Evolutionary conservation across 2,888 invertebrate genomes (phyloP).

Genomic region (Operophtera brumata): DNA sequence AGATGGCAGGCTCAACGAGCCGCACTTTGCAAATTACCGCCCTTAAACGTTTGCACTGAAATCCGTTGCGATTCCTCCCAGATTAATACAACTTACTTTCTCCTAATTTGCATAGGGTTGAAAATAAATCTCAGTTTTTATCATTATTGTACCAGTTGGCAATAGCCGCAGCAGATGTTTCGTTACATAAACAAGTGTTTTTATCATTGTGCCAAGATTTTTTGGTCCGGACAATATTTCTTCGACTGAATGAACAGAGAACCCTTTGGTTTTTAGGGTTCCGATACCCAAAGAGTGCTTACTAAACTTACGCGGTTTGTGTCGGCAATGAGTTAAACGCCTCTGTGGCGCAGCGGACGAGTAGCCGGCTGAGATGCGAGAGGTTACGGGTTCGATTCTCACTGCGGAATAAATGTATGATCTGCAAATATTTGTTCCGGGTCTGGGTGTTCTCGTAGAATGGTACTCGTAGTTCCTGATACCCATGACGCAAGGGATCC

Average conservation of each 20-base stretch:
- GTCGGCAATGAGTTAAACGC: too few species aligned
- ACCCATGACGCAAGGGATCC: too few species aligned
- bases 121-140: slow-evolving; percentile 18
- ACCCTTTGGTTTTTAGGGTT: slow-evolving; percentile 33
- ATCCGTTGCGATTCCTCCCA: slow-evolving; percentile 56
- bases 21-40: slow-evolving; percentile 66
- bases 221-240: slow-evolving; percentile 31
- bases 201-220: slow-evolving; percentile 34
- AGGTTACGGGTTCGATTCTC: too few species aligned
- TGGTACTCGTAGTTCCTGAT: too few species aligned
- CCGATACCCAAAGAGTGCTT: too few species aligned
- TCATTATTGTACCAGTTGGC: slow-evolving; percentile 34
- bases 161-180: slow-evolving; percentile 35
- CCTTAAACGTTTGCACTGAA: slow-evolving; percentile 55
- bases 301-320: too few species aligned
- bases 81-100: slow-evolving; percentile 52
- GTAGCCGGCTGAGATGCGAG: too few species aligned
- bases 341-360: too few species aligned
- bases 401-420: too few species aligned
- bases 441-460: too few species aligned
- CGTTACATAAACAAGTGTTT: slow-evolving; percentile 39
- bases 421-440: too few species aligned
- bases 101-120: slow-evolving; percentile 45
- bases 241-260: slow-evolving; percentile 16
- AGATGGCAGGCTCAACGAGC: slow-evolving; percentile 49